Base-by-base conservation (phyloP, 1,140 invertebrate species). In the Oscheius sp. region DNA sequence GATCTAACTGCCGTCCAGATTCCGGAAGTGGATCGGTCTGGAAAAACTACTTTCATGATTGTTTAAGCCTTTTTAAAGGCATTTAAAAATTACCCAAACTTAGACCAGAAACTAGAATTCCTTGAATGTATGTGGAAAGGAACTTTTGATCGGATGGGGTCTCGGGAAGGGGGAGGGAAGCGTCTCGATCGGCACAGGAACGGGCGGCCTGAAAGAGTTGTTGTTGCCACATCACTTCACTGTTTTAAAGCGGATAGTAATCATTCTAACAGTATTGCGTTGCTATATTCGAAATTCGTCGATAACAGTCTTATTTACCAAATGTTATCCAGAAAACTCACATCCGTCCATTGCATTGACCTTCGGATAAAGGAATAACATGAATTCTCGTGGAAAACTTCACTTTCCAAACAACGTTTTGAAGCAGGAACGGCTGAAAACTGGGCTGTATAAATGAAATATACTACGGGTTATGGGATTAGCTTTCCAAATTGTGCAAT, bases 1-100 rank as follows among this genome's bases (percentile, higher is more conserved):
- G 52, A 35, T 3, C 69, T 10, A 3, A 71, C 62, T 2, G 69
- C 69, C 10, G 61, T 62, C 69, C 69, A 71, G 3, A 64, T 38
- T 32, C 69, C 69, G 15, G 23, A 23, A 7, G 49, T 55, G 15
- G 49, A 13, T 55, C 49, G 7, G 23, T 55, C 49, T 55, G 38
- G 10, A 42, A 42, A 42, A n/a, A n/a, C n/a, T n/a, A n/a, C n/a
- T 42, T 42, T 42, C 38, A n/a, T n/a, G 38, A 10, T 42, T 42
- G 10, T n/a, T 42, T 10, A n/a, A 10, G 38, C 10, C 38, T 42
- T n/a, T 10, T 10, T 10, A 42, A 42, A 42, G 10, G n/a, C n/a
- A 42, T 42, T 10, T 10, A 10, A 42, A n/a, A n/a, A n/a, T n/a
- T n/a, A 42, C 38, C 38, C n/a, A 13, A 23, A 55, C 28, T 55